Evolutionary conservation across 35 echinoderm and acorn worm genomes (phyloP).

Genomic region (Hemicentrotus pulcherrimus): DNA sequence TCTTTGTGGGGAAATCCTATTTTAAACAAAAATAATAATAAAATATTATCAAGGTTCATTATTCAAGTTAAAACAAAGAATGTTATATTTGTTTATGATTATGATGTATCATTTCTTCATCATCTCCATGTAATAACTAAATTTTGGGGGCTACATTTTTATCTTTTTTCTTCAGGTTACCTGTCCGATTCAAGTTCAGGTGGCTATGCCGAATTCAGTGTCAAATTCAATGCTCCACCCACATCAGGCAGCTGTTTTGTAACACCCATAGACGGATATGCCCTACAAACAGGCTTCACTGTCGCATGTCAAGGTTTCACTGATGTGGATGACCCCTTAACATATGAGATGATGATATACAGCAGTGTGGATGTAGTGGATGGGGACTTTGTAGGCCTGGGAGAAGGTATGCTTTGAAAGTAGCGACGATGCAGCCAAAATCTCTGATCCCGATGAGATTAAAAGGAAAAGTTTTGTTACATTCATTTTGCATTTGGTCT

Average conservation of each 20-base stretch:
- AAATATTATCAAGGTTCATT: too few species aligned
- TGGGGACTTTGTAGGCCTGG: neutral
- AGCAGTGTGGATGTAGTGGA: neutral
- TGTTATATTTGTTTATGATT: too few species aligned
- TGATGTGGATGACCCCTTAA: constrained; percentile 63
- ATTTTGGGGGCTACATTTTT: too few species aligned
- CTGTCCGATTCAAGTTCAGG: neutral
- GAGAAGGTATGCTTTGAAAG: neutral
- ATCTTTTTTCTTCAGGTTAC: constrained; percentile 39
- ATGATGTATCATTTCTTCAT: too few species aligned
- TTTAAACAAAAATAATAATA: too few species aligned
- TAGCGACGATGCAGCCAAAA: neutral
- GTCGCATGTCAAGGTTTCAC: constrained; percentile 61
- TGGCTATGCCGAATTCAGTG: constrained; percentile 59
- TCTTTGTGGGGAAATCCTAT: too few species aligned
- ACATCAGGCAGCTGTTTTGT: constrained; percentile 57
- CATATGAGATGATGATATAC: constrained; percentile 35
- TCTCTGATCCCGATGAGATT: too few species aligned
- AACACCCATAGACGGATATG: constrained; percentile 55
- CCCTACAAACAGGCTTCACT: constrained; percentile 64
- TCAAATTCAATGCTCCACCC: constrained; percentile 70
- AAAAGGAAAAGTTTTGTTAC: too few species aligned
- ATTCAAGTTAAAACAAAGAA: too few species aligned
- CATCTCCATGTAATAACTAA: too few species aligned
- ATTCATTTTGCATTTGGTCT: neutral